These are phyloP conservation scores for Pyrrhura leucotis DNA, from an alignment of 2,797 vertebrate species.

Conservation along the genomic window DNA sequence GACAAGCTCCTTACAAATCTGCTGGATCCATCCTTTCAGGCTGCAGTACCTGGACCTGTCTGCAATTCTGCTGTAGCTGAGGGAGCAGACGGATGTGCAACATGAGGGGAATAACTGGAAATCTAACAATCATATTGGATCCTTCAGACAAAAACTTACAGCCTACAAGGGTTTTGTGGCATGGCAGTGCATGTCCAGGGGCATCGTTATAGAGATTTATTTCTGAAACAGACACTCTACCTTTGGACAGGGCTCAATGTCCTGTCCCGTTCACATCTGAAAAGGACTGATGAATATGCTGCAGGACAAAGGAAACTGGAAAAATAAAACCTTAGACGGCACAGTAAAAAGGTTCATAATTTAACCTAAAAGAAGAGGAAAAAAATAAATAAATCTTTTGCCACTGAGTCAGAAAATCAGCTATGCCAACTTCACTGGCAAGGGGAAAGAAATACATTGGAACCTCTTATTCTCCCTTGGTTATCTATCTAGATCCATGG, in stretches of 20 bases:
- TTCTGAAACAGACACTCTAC: not conserved
- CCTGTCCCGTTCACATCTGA: not conserved
- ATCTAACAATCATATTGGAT: rapidly evolving
- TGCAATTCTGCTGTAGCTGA: not conserved
- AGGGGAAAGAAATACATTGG: not conserved
- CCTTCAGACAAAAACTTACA: not conserved
- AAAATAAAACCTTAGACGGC: not conserved
- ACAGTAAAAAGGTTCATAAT: not conserved
- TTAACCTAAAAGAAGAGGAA: not conserved
- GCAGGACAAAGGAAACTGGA: not conserved
- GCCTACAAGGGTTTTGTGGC: not conserved
- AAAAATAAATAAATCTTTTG: not conserved
- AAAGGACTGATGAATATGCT: not conserved
- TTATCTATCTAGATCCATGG: not conserved
- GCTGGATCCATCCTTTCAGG: not conserved
- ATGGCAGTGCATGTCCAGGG: rapidly evolving
- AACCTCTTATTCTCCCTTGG: not conserved
- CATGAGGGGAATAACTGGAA: not conserved
- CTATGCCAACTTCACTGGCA: not conserved
- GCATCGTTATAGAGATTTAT: not conserved
- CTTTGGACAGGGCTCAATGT: not conserved
- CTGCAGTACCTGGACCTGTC: not conserved
- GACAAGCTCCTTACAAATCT: not conserved
- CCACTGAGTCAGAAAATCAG: not conserved
- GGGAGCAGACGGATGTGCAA: not conserved